phyloP scores from a whole-genome alignment of 2,888 invertebrate species.

The Rhaphigaster nebulosa region DNA sequence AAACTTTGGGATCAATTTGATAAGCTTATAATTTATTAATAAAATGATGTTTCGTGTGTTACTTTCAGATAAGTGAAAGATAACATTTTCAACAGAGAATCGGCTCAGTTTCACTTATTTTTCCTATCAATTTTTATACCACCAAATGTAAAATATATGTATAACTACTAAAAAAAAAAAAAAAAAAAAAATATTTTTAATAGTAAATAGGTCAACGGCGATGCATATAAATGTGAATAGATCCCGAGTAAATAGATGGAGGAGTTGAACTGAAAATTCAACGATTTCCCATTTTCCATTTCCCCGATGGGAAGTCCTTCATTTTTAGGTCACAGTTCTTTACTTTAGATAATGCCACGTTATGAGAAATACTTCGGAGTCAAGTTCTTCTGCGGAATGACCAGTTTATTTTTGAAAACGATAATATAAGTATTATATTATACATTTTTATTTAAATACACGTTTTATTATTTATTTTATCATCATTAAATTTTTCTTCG shows the following conservation, averaged over 20 bases:
- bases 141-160: too few species aligned
- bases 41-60: too few species aligned
- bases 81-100: too few species aligned
- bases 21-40: too few species aligned
- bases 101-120: too few species aligned
- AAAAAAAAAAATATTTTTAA: not conserved
- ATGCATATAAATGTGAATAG: not conserved
- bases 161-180: too few species aligned
- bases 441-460: not conserved
- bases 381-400: not conserved
- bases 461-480: not conserved
- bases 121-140: too few species aligned
- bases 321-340: constrained; percentile 21
- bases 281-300: not conserved
- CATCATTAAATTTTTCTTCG: not conserved
- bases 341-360: constrained; percentile 16
- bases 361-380: not conserved
- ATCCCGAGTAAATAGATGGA: not conserved
- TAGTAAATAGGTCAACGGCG: not conserved
- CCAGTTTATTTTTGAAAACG: not conserved
- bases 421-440: not conserved
- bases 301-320: not conserved
- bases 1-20: too few species aligned
- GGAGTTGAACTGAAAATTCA: not conserved
- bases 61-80: too few species aligned